Base-by-base conservation (phyloP, 2,797 vertebrate species). In the Notolepis coatsorum region DNA sequence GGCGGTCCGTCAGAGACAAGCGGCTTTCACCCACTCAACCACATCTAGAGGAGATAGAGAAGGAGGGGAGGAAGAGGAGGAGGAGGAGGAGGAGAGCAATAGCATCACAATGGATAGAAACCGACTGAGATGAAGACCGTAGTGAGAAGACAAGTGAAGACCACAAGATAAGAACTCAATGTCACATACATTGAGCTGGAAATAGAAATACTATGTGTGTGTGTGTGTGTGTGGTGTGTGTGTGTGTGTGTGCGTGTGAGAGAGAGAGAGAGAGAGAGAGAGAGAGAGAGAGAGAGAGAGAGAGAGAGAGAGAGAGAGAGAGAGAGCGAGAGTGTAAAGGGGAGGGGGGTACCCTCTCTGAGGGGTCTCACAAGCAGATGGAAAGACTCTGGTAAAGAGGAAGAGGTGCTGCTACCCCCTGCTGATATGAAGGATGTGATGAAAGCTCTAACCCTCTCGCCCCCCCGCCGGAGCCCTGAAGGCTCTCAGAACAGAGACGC, bases 11-110 rank as follows among this genome's bases (percentile, higher is more conserved):
- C 96, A 21, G 96, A 99, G 92, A 88, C 95, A 9, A 95, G 95
- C 89, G 91, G 93, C 92, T 99, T 98, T 89, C 96, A 96, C 92
- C 93, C 96, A 68, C 93, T 99, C 90, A 97, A 96, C 92, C 97
- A 99, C 91, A 96, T 99, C 94, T 99, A 91, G 82, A 80, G n/a
- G 41, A 72, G 53, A 78, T 21, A 71, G 57, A 78, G 39, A 65
- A 47, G 54, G 50, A 61, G 64, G 47, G 42, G 31, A 30, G 13
- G 42, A 37, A 55, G 38, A 41, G 43, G 64, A 51, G 49, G 51
- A 56, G 58, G 55, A 33, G 71, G 68, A 37, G 71, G 75, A 24
- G 28, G 69, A 71, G 61, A 80, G 68, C 77, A 65, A 52, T 70
- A 61, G 71, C 71, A 69, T 79, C 63, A 24, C 37, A 67, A 79